Base-by-base conservation (phyloP, 2,888 invertebrate species). In the Amphipoea oculea region DNA sequence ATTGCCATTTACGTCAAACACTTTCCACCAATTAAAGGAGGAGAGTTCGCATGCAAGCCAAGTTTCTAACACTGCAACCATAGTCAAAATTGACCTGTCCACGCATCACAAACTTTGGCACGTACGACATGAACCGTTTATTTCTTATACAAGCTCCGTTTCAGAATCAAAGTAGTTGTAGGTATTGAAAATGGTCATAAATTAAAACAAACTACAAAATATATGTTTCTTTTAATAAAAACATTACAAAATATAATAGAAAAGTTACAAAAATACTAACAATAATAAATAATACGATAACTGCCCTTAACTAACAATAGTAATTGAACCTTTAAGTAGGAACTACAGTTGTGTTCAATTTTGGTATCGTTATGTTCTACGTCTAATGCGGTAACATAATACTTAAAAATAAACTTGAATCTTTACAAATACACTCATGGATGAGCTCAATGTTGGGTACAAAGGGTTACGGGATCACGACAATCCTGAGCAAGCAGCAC, bases 1-100 rank as follows among this genome's bases (percentile, higher is more conserved):
- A 96, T 96, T n/a, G 65, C 93, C 72, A 86, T 97, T 7, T 97
- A 96, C 84, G 90, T 95, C 29, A 96, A 96, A 79, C 84, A 90
- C 77, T 91, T 89, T 63, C 89, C 94, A 60, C 92, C 92, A 0
- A 81, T 57, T 12, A 81, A 83, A 17, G 90, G 90, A 0, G 88
- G 83, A 0, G 71, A 69, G 1, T 4, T 79, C 54, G 91, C 92
- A 20, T 94, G 94, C 86, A 91, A 92, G 76, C 92, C 92, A 4
- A 91, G 89, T 7, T 90, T 76, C 48, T 89, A 81, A 71, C 60
- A 76, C 48, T 48, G 45, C 57, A 70, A 17, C 57, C 36, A 69
- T 20, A 40, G 17, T 54, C 68, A 12, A 82, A 62, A 54, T n/a
- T 12, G 5, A 40, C 9, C 78, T 60, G 40, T 60, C 60, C 29